phyloP scores from a whole-genome alignment of 2,797 vertebrate species.

The Bovichtus diacanthus region DNA sequence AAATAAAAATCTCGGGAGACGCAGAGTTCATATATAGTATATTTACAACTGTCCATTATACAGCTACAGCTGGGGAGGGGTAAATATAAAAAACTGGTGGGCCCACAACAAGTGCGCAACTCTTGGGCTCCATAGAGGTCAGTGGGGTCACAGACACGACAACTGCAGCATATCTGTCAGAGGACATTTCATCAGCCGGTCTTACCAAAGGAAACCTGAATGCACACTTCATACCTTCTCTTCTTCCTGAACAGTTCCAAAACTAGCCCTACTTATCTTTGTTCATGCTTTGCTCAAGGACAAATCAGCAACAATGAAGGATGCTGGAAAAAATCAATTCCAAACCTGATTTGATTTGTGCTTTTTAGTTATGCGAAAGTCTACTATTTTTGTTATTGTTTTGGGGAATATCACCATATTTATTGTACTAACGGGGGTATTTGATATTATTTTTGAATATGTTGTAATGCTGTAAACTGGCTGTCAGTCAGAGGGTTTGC shows the following conservation, averaged over 20 bases:
- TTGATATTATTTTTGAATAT: background rate
- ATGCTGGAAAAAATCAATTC: conserved; percentile 8
- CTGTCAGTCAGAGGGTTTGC: background rate
- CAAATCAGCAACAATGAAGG: conserved; percentile 20
- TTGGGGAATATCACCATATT: background rate
- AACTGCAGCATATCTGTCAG: conserved; percentile 82
- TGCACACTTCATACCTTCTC: conserved; percentile 49
- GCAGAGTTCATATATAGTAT: background rate
- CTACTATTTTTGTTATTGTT: background rate
- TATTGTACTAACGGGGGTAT: background rate
- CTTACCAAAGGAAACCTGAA: conserved; percentile 66
- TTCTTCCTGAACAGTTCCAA: conserved; percentile 17
- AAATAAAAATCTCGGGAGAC: background rate
- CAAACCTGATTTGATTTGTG: no score
- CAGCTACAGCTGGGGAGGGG: conserved; percentile 32
- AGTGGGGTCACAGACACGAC: conserved; percentile 63
- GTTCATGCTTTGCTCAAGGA: conserved; percentile 63
- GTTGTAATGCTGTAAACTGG: background rate
- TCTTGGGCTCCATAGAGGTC: conserved; percentile 60
- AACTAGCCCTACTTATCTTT: conserved; percentile 59
- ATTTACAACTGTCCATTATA: background rate
- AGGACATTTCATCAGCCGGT: conserved; percentile 72
- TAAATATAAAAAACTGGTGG: conserved; percentile 38
- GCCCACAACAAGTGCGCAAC: conserved; percentile 61
- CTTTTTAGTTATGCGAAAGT: background rate